Evolutionary conservation across 2,888 invertebrate genomes (phyloP), one percentile per base, ranked within the genome.

Genomic region (Sycophila texana): DNA sequence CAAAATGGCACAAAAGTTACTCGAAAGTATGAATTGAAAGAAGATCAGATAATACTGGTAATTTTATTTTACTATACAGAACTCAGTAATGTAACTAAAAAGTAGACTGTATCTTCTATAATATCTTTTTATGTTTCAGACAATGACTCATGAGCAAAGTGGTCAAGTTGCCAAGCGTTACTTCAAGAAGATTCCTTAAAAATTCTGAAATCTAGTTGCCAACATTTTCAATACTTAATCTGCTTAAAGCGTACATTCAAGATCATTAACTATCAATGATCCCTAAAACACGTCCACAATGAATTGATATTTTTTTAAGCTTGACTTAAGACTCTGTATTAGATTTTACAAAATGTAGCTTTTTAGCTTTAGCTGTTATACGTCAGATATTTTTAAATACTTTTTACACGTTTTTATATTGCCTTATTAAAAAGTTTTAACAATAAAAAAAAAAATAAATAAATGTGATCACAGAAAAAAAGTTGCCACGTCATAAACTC

Each of bases 141-240:
- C 92, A 60, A 90, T 93, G 83, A 92, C 91, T 49, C 93, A 93
- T 83, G 93, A 93, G 77, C 91, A 91, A 61, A 92, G 85, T 81
- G 86, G 86, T 67, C 84, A 91, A 74, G 90, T 92, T 81, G 93
- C 91, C 13, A 93, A 93, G 85, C 91, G 93, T 81, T 93, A 91
- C 86, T 94, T 93, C 84, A 92, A 92, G 80, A 90, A 92, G 84
- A 84, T 92, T 57, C 68, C 81, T 53, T 84, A 65, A 88, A 30
- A 72, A 58, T 22, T 72, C 2, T 18, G 2, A 39, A 60, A 39
- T 65, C 13, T 51, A 47, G 18, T 18, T 58, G 26, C 47, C 67
- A 51, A 49, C 49, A 74, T 68, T 47, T 65, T 49, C 12, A 72
- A 61, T 61, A 39, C 39, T 39, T 39, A 67, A 61, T 61, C 77